Conservation (phyloP, 2,797 vertebrate species). For the Coilia nasus region DNA sequence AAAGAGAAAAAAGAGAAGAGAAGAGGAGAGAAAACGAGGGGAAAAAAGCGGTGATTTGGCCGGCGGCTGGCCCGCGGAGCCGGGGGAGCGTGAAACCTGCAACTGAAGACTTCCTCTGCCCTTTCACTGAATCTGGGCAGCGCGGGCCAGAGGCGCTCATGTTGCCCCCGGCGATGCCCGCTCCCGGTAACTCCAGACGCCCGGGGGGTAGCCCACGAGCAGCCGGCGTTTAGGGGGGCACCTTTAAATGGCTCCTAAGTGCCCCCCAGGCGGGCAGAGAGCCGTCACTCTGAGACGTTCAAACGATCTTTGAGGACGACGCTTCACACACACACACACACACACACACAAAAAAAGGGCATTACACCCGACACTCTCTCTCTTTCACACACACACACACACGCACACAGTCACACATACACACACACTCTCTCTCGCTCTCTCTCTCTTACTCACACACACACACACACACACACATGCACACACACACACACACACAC, state of each 20-base stretch:
- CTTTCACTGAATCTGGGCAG: conserved; percentile 57
- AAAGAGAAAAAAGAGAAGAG: background rate
- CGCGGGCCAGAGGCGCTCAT: conserved; percentile 44
- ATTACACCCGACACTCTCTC: background rate
- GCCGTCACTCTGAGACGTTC: background rate
- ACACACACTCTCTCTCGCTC: background rate
- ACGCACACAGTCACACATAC: background rate
- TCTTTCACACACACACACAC: background rate
- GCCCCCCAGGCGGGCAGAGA: background rate
- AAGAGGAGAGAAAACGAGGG: background rate
- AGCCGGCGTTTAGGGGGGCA: background rate
- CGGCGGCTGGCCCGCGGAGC: conserved; percentile 28
- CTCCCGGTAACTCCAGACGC: background rate
- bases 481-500: background rate
- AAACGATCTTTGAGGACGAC: background rate
- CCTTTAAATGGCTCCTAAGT: conserved; percentile 10
- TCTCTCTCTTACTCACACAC: background rate
- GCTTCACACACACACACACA: background rate
- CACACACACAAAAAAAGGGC: background rate
- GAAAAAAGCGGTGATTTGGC: background rate
- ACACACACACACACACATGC: background rate
- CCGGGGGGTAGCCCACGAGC: background rate
- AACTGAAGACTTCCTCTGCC: conserved; percentile 69
- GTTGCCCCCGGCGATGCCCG: conserved; percentile 22
- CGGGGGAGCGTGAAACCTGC: conserved; percentile 44